Base-by-base conservation (phyloP, 2,797 vertebrate species). In the Emydoidea blandingii region DNA sequence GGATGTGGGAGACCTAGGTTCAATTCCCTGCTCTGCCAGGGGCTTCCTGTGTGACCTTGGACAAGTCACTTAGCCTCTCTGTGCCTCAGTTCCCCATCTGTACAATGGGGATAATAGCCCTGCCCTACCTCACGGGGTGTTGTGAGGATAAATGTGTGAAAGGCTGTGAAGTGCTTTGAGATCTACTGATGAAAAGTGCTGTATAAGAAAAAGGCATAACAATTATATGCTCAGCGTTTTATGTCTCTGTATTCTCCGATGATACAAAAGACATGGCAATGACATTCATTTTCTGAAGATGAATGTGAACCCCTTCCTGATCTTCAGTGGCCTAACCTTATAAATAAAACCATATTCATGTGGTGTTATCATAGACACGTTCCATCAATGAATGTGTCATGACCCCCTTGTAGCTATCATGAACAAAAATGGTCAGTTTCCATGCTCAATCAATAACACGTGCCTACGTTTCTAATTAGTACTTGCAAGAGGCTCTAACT, bases 401-500 rank as follows among this genome's bases (percentile, higher is more conserved):
- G 93, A 84, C 90, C 1, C 6, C 47, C 57, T 82, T 3, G 79
- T 83, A 74, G 94, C 90, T n/a, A 79, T 62, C 1, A 1, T 49
- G 23, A 57, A 41, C 84, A 44, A 50, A 2, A 47, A 74, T 0
- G 8, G 91, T 90, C 90, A 34, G 50, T 47, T 92, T 94, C 96
- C 78, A 49, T 44, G 85, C 88, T 88, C 80, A 83, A 96, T 89
- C 88, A 83, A 87, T 3, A 89, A 37, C 88, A 47, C 81, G 89
- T 41, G 10, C 74, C 87, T 1, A 1, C 47, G 76, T 86, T 29
- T 2, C 2, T 2, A 93, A 76, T 86, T 79, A 86, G 49, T 23
- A 11, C 79, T 25, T 81, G 9, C 27, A 31, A 59, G 29, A 59
- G 57, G 29, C 27, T 59, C 29, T 59, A 37, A n/a, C 8, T 68